Evolutionary conservation across 30 jellyfish, hydroid and myxozoan species (phyloP).

Genomic region (Nemopilema nomurai): DNA sequence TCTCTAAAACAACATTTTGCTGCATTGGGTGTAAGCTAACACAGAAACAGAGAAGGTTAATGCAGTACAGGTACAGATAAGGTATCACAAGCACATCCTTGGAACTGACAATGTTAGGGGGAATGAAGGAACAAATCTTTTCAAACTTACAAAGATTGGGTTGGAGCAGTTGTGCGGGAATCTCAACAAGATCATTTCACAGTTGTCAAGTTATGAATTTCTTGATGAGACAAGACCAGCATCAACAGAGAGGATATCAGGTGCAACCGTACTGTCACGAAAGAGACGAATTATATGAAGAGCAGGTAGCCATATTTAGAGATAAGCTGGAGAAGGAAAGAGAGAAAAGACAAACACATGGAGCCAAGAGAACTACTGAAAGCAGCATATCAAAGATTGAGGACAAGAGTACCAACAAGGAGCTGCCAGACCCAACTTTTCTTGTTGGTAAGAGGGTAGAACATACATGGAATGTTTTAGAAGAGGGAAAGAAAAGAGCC

Average conservation of each 20-base stretch:
- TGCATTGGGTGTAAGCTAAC: conserved; percentile 44
- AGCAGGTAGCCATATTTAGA: not conserved
- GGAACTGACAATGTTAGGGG: not conserved
- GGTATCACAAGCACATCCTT: not conserved
- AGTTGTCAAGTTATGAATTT: too few species aligned
- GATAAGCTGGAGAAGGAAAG: conserved; percentile 12
- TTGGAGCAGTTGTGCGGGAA: not conserved
- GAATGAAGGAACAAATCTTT: conserved; percentile 7
- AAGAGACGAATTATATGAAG: conserved; percentile 4
- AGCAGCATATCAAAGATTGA: conserved; percentile 1
- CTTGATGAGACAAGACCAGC: not conserved
- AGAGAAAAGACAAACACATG: conserved; percentile 1
- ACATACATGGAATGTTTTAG: not conserved
- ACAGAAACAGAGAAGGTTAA: not conserved
- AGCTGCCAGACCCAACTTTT: conserved; percentile 18
- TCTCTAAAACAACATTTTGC: conserved; percentile 28
- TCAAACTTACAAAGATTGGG: conserved; percentile 2
- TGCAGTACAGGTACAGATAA: not conserved
- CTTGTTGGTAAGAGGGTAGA: conserved; percentile 28
- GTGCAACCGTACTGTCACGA: conserved; percentile 25
- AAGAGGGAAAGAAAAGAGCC: conserved; percentile 17
- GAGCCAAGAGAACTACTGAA: not conserved
- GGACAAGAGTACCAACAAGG: conserved; percentile 1
- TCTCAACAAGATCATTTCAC: not conserved
- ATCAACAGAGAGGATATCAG: conserved; percentile 20